Percentiles rank a stretch among this genome's conserved stretches.
phyloP scores from a whole-genome alignment of 2,888 invertebrate species.

The Lasius platythorax region DNA sequence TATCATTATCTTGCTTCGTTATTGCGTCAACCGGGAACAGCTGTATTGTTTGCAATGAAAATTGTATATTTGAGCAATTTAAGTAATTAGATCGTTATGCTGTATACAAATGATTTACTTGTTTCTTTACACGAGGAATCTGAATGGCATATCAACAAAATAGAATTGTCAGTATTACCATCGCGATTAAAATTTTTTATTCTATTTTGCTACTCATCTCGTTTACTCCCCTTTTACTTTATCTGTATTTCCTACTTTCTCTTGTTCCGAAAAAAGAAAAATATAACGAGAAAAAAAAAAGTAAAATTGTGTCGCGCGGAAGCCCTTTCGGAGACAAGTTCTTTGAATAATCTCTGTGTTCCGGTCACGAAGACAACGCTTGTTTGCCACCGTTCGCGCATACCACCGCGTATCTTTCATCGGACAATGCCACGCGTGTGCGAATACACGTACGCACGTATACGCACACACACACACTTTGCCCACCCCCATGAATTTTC shows the following conservation, averaged over 20 bases:
- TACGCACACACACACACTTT: background rate
- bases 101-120: background rate
- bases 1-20: slow-evolving; percentile 23
- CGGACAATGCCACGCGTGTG: slow-evolving; percentile 55
- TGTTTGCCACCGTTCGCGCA: background rate
- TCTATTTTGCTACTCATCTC: background rate
- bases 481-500: slow-evolving; percentile 80
- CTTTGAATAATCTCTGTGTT: slow-evolving; percentile 42
- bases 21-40: background rate
- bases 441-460: background rate
- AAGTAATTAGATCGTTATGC: background rate
- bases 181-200: slow-evolving; percentile 19
- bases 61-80: slow-evolving; percentile 10
- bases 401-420: slow-evolving; percentile 63
- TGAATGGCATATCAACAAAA: background rate
- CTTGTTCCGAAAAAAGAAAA: background rate
- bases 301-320: background rate
- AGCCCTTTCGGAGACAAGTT: slow-evolving; percentile 27
- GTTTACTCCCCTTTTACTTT: background rate
- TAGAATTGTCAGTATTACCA: background rate
- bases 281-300: background rate
- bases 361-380: slow-evolving; percentile 37
- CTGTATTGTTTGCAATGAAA: background rate
- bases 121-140: background rate
- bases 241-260: background rate